phyloP scores from a whole-genome alignment of 2,888 invertebrate genomes.

The Baronia brevicornis region DNA sequence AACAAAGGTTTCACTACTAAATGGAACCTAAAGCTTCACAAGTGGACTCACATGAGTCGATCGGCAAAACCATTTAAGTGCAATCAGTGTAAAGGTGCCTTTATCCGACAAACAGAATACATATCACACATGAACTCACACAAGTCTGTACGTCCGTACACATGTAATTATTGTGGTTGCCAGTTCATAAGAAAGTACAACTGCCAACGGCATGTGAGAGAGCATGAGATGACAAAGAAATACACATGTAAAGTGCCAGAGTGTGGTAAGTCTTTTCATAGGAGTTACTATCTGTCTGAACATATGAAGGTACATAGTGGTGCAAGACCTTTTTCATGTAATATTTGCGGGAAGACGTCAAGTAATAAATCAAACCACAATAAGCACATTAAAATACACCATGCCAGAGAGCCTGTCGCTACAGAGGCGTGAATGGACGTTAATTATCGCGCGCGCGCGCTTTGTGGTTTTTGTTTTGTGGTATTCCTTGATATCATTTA shows the following conservation, averaged over 20 bases:
- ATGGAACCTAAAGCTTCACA: conserved; percentile 92
- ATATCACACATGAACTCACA: conserved; percentile 91
- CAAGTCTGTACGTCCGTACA: conserved; percentile 87
- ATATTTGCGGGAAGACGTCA: conserved; percentile 91
- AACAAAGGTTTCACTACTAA: conserved; percentile 91
- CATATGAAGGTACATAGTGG: conserved; percentile 92
- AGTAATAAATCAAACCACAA: conserved; percentile 94
- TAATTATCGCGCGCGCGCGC: not conserved
- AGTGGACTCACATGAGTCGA: conserved; percentile 91
- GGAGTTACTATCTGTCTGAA: conserved; percentile 90
- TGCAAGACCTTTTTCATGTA: conserved; percentile 86
- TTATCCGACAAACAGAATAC: conserved; percentile 87
- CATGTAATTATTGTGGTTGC: conserved; percentile 92
- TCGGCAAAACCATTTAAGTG: conserved; percentile 91
- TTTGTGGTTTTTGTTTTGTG: conserved; percentile 1
- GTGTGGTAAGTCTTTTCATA: conserved; percentile 90
- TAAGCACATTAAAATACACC: conserved; percentile 92
- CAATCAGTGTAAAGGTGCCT: conserved; percentile 87
- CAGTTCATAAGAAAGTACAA: conserved; percentile 93
- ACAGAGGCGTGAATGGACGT: conserved; percentile 78
- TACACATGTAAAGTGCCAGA: conserved; percentile 82
- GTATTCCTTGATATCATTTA: too few species aligned
- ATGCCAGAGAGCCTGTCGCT: conserved; percentile 89
- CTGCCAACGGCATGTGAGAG: conserved; percentile 87
- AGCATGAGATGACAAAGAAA: conserved; percentile 87